phyloP scores from a whole-genome alignment of 2,797 vertebrate species.

The Diceros bicornis region DNA sequence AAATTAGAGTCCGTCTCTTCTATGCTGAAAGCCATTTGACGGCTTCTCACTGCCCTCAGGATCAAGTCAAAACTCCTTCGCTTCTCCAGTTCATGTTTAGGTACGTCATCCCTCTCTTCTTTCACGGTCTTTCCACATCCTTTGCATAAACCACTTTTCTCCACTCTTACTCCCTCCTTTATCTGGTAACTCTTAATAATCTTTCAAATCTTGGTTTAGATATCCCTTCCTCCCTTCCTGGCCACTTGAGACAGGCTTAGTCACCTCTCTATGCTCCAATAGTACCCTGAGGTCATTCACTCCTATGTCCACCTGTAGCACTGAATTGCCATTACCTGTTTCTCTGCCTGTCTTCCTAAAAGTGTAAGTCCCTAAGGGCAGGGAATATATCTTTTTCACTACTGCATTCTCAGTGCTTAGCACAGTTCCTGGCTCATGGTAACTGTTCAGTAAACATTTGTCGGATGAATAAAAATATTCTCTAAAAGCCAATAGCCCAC shows the following conservation, averaged over 20 bases:
- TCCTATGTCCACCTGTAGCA: neutral
- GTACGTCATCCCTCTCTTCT: neutral
- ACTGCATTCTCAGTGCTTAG: neutral
- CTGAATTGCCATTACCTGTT: neutral
- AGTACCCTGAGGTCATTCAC: neutral
- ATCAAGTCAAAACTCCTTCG: neutral
- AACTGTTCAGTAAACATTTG: constrained; percentile 19
- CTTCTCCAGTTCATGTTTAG: neutral
- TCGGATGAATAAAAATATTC: constrained; percentile 28
- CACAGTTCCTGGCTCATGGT: neutral
- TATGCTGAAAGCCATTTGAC: neutral
- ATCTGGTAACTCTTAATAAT: neutral
- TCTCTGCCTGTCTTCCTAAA: neutral
- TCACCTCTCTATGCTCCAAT: neutral
- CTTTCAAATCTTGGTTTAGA: neutral
- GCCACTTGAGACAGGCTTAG: neutral
- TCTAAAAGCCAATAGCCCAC: neutral
- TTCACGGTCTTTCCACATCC: constrained; percentile 2
- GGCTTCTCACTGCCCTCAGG: neutral
- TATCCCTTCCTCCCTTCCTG: neutral
- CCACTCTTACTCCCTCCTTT: neutral
- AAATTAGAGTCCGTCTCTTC: neutral
- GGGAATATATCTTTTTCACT: neutral
- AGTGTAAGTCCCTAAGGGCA: neutral
- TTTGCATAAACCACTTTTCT: neutral